phyloP scores from a whole-genome alignment of 2,797 vertebrate genomes.

The Cryptoprocta ferox region DNA sequence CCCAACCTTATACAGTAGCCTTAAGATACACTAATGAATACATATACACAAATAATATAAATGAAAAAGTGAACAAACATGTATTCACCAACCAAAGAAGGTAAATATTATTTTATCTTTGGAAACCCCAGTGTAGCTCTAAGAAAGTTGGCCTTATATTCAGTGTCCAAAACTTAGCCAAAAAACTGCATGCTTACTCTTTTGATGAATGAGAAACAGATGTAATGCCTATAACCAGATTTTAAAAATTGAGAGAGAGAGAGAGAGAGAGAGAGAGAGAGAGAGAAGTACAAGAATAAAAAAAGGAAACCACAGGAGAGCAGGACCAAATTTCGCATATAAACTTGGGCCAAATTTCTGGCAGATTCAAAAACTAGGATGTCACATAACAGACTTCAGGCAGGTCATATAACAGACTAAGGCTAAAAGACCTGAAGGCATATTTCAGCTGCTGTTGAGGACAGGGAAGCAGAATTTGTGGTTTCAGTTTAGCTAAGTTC shows the following conservation, averaged over 20 bases:
- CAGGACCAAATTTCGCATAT: neutral
- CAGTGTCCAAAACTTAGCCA: neutral
- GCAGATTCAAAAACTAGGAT: neutral
- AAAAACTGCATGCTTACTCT: neutral
- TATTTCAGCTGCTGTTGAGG: neutral
- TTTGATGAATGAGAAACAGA: neutral
- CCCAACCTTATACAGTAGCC: neutral
- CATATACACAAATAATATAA: neutral
- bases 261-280: neutral
- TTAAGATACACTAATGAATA: neutral
- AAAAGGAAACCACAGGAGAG: neutral
- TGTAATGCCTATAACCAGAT: neutral
- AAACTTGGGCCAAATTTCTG: neutral
- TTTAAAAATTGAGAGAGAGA: neutral
- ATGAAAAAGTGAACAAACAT: neutral
- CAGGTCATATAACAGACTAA: neutral
- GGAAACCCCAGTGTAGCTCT: neutral
- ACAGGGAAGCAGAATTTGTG: neutral
- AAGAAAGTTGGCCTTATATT: neutral
- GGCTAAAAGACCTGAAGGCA: neutral
- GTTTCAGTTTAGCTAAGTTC: neutral
- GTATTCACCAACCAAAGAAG: neutral
- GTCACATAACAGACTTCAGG: neutral
- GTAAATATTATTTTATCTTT: neutral
- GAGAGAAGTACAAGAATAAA: neutral